Conservation (phyloP, 53 echinoderm and acorn worm genomes). For the Crossaster papposus region DNA sequence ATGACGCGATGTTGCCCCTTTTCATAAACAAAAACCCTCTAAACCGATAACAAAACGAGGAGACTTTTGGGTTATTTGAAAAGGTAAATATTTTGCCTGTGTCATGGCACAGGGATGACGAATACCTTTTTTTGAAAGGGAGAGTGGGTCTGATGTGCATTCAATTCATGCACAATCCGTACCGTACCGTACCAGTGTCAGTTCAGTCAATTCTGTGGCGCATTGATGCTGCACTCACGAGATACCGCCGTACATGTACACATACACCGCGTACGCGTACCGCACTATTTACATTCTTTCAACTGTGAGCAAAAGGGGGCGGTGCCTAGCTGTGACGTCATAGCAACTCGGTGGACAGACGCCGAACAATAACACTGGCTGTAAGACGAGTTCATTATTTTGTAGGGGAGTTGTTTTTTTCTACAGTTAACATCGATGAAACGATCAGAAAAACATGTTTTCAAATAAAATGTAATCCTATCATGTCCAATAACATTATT, state of each 20-base stretch:
- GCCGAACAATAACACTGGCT: conserved; percentile 49
- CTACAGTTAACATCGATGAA: no score
- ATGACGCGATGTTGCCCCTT: not conserved
- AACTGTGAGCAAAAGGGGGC: conserved; percentile 25
- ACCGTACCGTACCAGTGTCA: not conserved
- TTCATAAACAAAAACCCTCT: not conserved
- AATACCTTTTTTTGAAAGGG: not conserved
- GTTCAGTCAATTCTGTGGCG: not conserved
- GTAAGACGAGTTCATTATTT: conserved; percentile 40
- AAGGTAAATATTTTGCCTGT: not conserved
- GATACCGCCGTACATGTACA: conserved; percentile 10
- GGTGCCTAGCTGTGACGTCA: conserved; percentile 62
- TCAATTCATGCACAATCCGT: not conserved
- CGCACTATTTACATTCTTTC: conserved; percentile 8
- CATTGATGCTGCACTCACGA: not conserved
- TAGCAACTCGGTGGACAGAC: conserved; percentile 42
- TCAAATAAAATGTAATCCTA: no score
- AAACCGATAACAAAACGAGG: not conserved
- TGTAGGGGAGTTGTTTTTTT: not conserved
- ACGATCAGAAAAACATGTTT: no score
- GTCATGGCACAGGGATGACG: conserved; percentile 4
- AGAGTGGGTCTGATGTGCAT: not conserved
- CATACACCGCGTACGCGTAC: not conserved
- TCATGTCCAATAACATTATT: no score
- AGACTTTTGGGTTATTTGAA: not conserved